These are phyloP conservation scores for Metopolophium dirhodum DNA, from an alignment of 1,140 invertebrate species.

Conservation along the genomic window DNA sequence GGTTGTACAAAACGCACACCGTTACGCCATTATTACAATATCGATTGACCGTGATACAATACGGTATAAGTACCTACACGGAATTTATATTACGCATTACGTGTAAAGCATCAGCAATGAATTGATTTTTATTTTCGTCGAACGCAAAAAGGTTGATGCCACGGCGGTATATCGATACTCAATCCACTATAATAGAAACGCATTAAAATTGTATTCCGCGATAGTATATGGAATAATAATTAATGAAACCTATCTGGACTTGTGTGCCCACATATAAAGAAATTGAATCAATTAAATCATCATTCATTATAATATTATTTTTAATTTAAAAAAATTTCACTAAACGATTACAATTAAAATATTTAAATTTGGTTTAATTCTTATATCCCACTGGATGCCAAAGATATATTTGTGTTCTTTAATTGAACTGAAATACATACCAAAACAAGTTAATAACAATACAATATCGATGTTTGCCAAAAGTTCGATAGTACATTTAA, in stretches of 20 bases:
- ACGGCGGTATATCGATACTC: not conserved
- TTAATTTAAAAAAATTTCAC: not conserved
- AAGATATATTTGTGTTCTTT: too few relatives aligned
- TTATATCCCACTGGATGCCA: too few relatives aligned
- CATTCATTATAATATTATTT: not conserved
- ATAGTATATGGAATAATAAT: not conserved
- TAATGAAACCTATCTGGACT: not conserved
- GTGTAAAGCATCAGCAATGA: not conserved
- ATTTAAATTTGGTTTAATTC: not conserved
- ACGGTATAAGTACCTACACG: not conserved
- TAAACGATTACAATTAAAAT: not conserved
- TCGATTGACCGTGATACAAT: not conserved
- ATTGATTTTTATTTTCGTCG: not conserved
- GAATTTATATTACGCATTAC: not conserved
- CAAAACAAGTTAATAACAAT: conserved; percentile 6
- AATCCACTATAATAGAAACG: not conserved
- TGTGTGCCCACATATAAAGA: not conserved
- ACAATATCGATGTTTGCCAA: not conserved
- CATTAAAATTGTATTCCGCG: not conserved
- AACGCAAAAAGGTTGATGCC: not conserved
- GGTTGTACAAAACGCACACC: not conserved
- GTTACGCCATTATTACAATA: not conserved
- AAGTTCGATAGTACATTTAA: not conserved
- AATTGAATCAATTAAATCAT: not conserved
- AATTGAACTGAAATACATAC: not conserved